Evolutionary conservation across 2,888 invertebrate genomes (phyloP).

Genomic region (Xanthorhoe designata): DNA sequence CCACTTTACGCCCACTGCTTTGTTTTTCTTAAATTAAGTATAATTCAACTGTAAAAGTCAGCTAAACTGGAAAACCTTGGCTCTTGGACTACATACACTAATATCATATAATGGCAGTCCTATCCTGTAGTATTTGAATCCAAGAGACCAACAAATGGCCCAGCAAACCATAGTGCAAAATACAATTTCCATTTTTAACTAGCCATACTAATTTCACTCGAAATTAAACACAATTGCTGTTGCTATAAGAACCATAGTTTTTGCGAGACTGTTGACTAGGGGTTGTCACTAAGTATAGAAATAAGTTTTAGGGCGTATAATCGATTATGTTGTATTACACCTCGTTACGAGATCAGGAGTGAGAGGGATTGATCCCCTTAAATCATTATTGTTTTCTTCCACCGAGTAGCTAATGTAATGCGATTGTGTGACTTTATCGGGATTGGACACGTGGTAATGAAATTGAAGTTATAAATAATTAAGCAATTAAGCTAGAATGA

Average conservation of each 20-base stretch:
- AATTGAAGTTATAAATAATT: not conserved
- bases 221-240: conserved; percentile 41
- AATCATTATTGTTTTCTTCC: conserved; percentile 48
- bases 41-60: too few species aligned
- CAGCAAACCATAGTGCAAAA: conserved; percentile 60
- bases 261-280: conserved; percentile 12
- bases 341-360: conserved; percentile 62
- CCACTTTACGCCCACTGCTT: too few species aligned
- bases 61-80: too few species aligned
- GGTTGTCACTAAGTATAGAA: conserved; percentile 49
- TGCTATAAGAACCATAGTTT: conserved; percentile 18
- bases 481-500: too few species aligned
- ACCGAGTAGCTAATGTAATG: conserved; percentile 30
- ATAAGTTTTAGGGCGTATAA: conserved; percentile 73
- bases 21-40: too few species aligned
- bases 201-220: conserved; percentile 11
- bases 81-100: too few species aligned
- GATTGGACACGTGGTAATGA: not conserved
- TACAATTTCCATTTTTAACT: conserved; percentile 31
- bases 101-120: too few species aligned
- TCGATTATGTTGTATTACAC: conserved; percentile 76
- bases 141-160: conserved; percentile 63
- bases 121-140: conserved; percentile 46
- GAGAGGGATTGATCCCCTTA: conserved; percentile 53
- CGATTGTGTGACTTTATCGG: conserved; percentile 6